Percentiles rank a stretch among this genome's conserved stretches.
Evolutionary conservation across 2,888 invertebrate genomes (phyloP).

Genomic region (Stenurella melanura): DNA sequence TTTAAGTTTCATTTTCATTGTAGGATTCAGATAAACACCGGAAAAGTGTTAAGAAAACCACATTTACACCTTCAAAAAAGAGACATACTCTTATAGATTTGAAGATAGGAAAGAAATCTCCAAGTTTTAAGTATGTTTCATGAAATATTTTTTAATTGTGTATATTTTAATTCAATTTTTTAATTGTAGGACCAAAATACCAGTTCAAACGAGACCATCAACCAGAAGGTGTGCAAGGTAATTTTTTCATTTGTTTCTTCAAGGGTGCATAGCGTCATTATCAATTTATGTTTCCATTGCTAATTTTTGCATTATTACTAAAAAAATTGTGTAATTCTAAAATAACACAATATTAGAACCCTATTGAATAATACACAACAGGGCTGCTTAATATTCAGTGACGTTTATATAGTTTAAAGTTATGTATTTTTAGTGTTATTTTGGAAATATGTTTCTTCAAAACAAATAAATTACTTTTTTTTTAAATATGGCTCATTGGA

Average conservation of each 20-base stretch:
- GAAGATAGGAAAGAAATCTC: slow-evolving; percentile 18
- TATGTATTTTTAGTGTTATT: too few species aligned
- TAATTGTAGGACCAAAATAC: slow-evolving; percentile 17
- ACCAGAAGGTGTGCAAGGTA: slow-evolving; percentile 12
- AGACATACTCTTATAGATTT: slow-evolving; percentile 8
- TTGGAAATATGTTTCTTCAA: too few species aligned
- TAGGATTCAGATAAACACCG: slow-evolving; percentile 23
- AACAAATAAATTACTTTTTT: too few species aligned
- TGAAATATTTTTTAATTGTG: not conserved
- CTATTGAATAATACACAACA: too few species aligned
- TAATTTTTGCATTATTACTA: too few species aligned
- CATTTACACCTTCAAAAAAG: slow-evolving; percentile 9
- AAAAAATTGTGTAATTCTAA: too few species aligned
- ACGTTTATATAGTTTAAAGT: too few species aligned
- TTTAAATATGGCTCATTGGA: too few species aligned
- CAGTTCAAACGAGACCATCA: slow-evolving; percentile 1
- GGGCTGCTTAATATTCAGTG: too few species aligned
- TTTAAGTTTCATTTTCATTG: not conserved
- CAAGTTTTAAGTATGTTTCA: slow-evolving; percentile 15
- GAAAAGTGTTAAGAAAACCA: not conserved
- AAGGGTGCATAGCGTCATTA: too few species aligned
- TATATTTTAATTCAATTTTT: not conserved
- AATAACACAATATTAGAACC: too few species aligned
- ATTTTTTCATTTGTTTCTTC: not conserved
- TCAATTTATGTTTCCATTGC: too few species aligned